Conservation (phyloP, 2,797 vertebrate genomes). For the Sphenodon punctatus region DNA sequence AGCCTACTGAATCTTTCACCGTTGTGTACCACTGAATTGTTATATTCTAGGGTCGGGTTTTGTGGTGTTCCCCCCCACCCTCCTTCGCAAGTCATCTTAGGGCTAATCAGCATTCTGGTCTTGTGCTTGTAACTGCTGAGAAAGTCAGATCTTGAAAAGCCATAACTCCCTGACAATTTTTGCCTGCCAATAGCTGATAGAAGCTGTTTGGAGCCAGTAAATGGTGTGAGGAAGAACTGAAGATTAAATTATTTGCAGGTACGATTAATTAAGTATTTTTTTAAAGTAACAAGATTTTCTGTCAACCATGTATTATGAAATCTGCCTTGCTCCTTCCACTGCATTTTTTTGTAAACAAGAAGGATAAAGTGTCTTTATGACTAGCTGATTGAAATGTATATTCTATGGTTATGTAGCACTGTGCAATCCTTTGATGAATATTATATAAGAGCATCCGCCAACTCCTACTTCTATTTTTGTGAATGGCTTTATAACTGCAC, state of each 20-base stretch:
- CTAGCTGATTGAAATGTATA: neutral
- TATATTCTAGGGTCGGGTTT: slow-evolving; percentile 30
- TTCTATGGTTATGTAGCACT: slow-evolving; percentile 7
- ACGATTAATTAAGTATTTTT: slow-evolving; percentile 43
- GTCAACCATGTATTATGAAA: neutral
- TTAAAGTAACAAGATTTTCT: neutral
- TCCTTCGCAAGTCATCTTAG: slow-evolving; percentile 24
- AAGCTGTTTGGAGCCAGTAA: slow-evolving; percentile 24
- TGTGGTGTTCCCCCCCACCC: neutral
- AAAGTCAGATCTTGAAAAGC: slow-evolving; percentile 63
- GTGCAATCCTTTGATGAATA: neutral
- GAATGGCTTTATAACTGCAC: neutral
- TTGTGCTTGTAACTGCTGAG: slow-evolving; percentile 53
- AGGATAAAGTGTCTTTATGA: neutral
- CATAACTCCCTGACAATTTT: slow-evolving; percentile 46
- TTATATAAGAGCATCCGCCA: neutral
- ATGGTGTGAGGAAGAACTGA: slow-evolving; percentile 13
- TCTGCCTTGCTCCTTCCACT: slow-evolving; percentile 1
- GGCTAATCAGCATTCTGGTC: slow-evolving; percentile 62
- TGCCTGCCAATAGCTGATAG: slow-evolving; percentile 13
- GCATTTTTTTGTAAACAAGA: slow-evolving; percentile 2
- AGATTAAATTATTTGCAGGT: slow-evolving; percentile 46
- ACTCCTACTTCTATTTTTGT: neutral
- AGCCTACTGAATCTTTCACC: slow-evolving; percentile 29
- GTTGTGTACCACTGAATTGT: slow-evolving; percentile 43